A percentile compares a stretch with the other conserved stretches of the same genome.
phyloP scores from a whole-genome alignment of 2,113 vertebrate species.

The Butastur rufipennis region DNA sequence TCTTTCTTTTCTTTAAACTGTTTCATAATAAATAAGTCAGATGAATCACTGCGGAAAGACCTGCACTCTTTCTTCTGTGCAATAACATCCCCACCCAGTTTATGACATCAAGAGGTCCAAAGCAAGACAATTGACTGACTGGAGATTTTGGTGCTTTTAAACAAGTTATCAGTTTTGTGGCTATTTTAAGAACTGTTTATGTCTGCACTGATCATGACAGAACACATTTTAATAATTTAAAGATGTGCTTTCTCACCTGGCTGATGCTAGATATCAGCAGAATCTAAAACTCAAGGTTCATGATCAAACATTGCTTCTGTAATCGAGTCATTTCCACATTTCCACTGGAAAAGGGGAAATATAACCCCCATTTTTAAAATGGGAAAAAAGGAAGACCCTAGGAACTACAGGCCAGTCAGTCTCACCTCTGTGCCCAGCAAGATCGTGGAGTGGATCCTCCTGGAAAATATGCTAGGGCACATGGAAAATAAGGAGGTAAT shows the following conservation, averaged over 20 bases:
- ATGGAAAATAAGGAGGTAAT: too few relatives aligned
- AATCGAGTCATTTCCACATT: background rate
- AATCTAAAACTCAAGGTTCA: background rate
- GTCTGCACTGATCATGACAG: background rate
- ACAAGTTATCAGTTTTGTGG: background rate
- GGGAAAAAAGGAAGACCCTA: too few relatives aligned
- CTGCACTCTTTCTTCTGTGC: background rate
- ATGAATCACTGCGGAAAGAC: background rate
- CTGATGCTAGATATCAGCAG: background rate
- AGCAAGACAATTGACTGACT: background rate
- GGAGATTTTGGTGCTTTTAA: background rate
- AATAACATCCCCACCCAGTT: accelerated
- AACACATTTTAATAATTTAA: background rate
- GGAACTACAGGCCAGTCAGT: too few relatives aligned
- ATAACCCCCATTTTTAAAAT: too few relatives aligned
- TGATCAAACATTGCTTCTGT: background rate
- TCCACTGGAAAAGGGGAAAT: too few relatives aligned
- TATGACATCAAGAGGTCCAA: background rate
- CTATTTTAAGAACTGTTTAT: background rate
- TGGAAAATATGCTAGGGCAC: too few relatives aligned
- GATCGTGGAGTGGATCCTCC: too few relatives aligned
- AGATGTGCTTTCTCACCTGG: background rate
- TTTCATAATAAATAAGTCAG: background rate
- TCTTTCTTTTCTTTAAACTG: background rate
- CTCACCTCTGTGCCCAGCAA: too few relatives aligned